Base-by-base conservation (phyloP, 2,797 vertebrate species). In the Intellagama lesueurii region DNA sequence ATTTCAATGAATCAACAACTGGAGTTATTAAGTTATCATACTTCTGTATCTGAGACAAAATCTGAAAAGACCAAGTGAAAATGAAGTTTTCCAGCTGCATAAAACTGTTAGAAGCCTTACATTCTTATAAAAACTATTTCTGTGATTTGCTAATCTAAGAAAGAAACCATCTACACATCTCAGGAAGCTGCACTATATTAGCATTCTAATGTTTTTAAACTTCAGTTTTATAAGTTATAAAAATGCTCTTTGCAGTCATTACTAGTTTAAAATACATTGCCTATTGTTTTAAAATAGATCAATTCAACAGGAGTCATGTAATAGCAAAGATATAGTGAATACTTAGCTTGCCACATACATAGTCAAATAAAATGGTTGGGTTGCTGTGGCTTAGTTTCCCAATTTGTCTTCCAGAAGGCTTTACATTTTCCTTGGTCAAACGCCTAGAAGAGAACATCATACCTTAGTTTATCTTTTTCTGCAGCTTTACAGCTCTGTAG, bases 11-110 rank as follows among this genome's bases (percentile, higher is more conserved):
- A 95, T 99, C 99, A 92, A 99, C 99, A 90, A 99, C 99, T 0
- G 99, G 99, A 91, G 97, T 98, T 91, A 99, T 99, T 95, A 99
- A 97, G 95, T 99, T 99, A 96, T 99, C 99, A 1, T 99, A 99
- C 96, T 99, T 99, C 92, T 99, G 99, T 96, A 99, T 99, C 97
- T 99, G 99, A 81, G 99, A 99, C 93, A 99, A 97, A 95, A 99
- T 99, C 99, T 99, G 95, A 83, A 97, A 97, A 92, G 1, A 91
- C 40, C 72, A 93, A 91, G 80, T 66, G 82, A 89, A 90, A 87
- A 91, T 56, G 47, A n/a, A 52, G 52, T 86, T 7, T 93, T 86
- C 1, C 47, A 68, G 40, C 19, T 12, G 9, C 91, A 19, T 70
- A 82, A 44, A 0, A 70, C 1, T 2, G 30, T 7, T 14, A 52